Conservation (phyloP, 2,888 invertebrate species). For the Clepsis dumicolana region DNA sequence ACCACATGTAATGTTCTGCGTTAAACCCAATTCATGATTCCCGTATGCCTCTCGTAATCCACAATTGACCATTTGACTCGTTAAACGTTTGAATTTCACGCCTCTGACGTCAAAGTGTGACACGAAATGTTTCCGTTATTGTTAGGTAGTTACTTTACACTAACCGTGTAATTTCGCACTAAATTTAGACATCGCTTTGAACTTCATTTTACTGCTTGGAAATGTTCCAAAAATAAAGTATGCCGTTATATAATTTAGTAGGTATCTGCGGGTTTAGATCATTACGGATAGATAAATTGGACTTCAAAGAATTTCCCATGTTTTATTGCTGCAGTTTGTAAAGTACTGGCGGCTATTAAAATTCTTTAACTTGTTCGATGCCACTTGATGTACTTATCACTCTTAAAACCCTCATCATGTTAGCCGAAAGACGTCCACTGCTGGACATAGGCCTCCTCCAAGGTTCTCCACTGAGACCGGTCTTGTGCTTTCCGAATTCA, state of each 20-base stretch:
- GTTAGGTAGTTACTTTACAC: background rate
- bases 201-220: conserved; percentile 26
- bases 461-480: too few relatives aligned
- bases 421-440: too few relatives aligned
- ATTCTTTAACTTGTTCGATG: background rate
- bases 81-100: background rate
- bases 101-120: background rate
- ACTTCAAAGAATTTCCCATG: background rate
- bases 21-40: background rate
- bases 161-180: background rate
- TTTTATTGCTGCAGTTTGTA: background rate
- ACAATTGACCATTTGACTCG: background rate
- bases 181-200: conserved; percentile 17
- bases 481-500: too few relatives aligned
- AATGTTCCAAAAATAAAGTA: conserved; percentile 14
- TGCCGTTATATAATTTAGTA: background rate
- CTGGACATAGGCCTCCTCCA: too few relatives aligned
- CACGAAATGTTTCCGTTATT: background rate
- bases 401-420: too few relatives aligned
- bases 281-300: background rate
- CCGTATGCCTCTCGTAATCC: background rate
- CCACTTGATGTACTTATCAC: too few relatives aligned
- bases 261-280: background rate
- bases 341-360: conserved; percentile 10
- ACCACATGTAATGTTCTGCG: background rate